phyloP scores from a whole-genome alignment of 2,888 invertebrate genomes.

The Oscheius sp. region DNA sequence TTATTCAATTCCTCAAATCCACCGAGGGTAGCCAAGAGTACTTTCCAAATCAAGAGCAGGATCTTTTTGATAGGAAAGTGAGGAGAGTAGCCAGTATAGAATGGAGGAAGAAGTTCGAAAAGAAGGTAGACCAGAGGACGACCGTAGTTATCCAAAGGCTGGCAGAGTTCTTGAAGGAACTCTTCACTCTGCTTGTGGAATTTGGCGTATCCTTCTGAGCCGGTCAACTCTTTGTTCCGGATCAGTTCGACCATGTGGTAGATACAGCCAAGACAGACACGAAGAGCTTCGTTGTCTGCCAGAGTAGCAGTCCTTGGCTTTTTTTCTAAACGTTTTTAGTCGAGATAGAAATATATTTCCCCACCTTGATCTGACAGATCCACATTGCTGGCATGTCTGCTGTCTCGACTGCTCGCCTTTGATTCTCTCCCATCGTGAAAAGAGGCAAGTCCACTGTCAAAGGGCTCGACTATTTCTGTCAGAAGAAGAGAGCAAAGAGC shows the following conservation, averaged over 20 bases:
- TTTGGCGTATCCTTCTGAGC: conserved; percentile 5
- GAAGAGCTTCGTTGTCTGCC: conserved; percentile 89
- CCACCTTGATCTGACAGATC: conserved; percentile 64
- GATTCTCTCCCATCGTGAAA: conserved; percentile 56
- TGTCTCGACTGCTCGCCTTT: conserved; percentile 56
- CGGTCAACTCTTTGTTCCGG: conserved; percentile 68
- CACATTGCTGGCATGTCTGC: conserved; percentile 62
- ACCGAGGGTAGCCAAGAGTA: conserved; percentile 87
- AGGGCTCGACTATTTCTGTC: conserved; percentile 87
- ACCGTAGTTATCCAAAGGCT: conserved; percentile 63
- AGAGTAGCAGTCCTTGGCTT: conserved; percentile 82
- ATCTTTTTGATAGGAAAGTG: conserved; percentile 99
- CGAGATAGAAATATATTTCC: background rate
- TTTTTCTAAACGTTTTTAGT: conserved; percentile 37
- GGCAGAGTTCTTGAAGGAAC: conserved; percentile 38
- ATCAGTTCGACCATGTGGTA: conserved; percentile 96
- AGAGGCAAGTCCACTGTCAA: conserved; percentile 43
- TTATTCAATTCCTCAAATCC: conserved; percentile 87
- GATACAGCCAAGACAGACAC: conserved; percentile 90
- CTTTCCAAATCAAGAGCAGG: conserved; percentile 92
- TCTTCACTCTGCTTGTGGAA: conserved; percentile 34
- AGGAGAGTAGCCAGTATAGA: conserved; percentile 93
- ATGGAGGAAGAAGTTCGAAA: conserved; percentile 93
- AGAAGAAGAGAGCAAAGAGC: conserved; percentile 91
- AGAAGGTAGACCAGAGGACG: conserved; percentile 79